Evolutionary conservation across 2,113 vertebrate genomes (phyloP).

Genomic region (Tragelaphus scriptus): DNA sequence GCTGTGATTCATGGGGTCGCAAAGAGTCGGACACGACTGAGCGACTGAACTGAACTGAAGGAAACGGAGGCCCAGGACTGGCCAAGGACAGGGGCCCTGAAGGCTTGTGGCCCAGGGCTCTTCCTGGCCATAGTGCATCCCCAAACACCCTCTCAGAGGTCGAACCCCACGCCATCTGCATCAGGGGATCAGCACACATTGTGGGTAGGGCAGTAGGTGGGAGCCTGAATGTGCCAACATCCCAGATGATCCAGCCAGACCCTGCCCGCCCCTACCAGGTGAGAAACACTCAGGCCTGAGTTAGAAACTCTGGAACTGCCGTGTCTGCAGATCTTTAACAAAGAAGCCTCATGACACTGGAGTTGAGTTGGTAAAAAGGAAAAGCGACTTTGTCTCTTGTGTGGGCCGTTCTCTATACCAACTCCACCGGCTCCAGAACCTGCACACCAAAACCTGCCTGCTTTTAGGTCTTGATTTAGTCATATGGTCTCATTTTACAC

Average conservation of each 20-base stretch:
- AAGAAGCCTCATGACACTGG: not conserved
- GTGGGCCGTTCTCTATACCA: not conserved
- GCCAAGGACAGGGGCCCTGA: not conserved
- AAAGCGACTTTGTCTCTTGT: not conserved
- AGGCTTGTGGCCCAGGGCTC: not conserved
- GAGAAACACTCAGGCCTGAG: not conserved
- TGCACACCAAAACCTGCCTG: not conserved
- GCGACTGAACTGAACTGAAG: too few species aligned
- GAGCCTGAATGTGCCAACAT: not conserved
- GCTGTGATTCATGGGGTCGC: too few species aligned
- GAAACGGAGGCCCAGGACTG: not conserved
- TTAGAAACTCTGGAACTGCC: not conserved
- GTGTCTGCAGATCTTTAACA: not conserved
- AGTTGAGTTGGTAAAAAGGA: not conserved
- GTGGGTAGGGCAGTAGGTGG: not conserved
- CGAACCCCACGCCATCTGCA: rapidly evolving
- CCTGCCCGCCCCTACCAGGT: not conserved
- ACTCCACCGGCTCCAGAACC: not conserved
- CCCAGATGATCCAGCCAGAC: not conserved
- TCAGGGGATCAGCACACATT: rapidly evolving
- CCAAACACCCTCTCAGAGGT: not conserved
- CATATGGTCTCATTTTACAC: not conserved
- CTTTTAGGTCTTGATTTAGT: not conserved
- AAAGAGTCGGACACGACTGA: too few species aligned
- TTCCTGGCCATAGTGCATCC: not conserved